A percentile compares a stretch with the other conserved stretches of the same genome.
These are phyloP conservation scores for Eremobia ochroleuca DNA, from an alignment of 2,888 invertebrate species.

Conservation along the genomic window DNA sequence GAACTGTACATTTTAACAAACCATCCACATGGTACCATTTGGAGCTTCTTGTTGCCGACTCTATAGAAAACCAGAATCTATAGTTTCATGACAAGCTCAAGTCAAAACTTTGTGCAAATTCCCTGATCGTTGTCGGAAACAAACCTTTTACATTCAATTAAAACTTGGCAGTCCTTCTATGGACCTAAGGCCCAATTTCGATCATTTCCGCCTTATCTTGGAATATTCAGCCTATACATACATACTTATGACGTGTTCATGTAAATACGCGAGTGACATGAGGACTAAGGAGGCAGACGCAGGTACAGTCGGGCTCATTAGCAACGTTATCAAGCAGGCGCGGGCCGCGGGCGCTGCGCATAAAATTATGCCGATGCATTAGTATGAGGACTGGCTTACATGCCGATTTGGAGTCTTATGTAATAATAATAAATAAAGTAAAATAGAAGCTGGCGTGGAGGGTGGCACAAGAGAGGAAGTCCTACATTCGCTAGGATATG, in stretches of 20 bases:
- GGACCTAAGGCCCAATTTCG: not conserved
- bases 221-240: constrained; percentile 12
- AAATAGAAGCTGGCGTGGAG: not conserved
- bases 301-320: constrained; percentile 75
- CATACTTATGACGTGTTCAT: constrained; percentile 10
- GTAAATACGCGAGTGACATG: constrained; percentile 40
- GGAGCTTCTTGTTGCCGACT: not conserved
- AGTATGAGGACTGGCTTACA: constrained; percentile 55
- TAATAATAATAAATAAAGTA: too few relatives aligned
- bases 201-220: not conserved
- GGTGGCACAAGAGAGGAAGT: not conserved
- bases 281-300: constrained; percentile 41
- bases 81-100: not conserved
- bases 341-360: constrained; percentile 72
- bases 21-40: too few relatives aligned
- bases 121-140: not conserved
- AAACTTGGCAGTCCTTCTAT: not conserved
- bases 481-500: not conserved
- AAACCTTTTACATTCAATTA: not conserved
- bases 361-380: constrained; percentile 78
- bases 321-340: constrained; percentile 75
- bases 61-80: too few relatives aligned
- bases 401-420: constrained; percentile 24
- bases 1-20: not conserved
- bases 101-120: not conserved